Evolutionary conservation across 1,140 invertebrate species (phyloP), one percentile per base, ranked within the genome.

Genomic region (Brachionus sp.): DNA sequence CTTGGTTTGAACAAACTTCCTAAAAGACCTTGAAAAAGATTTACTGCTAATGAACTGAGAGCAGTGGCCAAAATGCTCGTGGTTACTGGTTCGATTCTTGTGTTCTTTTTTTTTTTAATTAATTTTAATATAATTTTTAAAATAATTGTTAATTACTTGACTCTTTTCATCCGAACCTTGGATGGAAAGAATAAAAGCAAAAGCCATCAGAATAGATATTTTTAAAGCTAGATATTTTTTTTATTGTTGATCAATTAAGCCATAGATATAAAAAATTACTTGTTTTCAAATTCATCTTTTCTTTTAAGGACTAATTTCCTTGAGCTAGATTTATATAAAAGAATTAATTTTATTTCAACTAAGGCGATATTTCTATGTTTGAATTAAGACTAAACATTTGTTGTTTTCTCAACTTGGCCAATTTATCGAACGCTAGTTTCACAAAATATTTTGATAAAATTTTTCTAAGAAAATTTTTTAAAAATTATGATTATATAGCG

Each of bases 1-100:
- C 3, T 13, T 80, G 77, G 77, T 33, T 80, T 80, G 77, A 80
- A 80, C 19, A 80, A 62, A 12, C 57, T 50, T n/a, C 77, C 37
- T 3, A 66, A 16, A 19, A 80, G 16, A 29, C 77, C 62, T 80
- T 80, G 77, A 19, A 80, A 66, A 35, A 80, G 16, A 66, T 44
- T 66, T 12, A 80, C 77, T 10, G 77, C 77, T 12, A 80, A 9
- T 13, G 50, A 62, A n/a, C 46, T 35, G 12, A 80, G 50, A 19
- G 77, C 50, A 39, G 19, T 62, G 23, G 77, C 13, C 16, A 80
- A 39, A 62, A 80, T 9, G 57, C 19, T 44, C 10, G 77, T 80
- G 16, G 77, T 80, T 10, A 80, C 77, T 66, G 77, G 77, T 29
- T 80, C 77, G 10, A 80, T 37, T 80, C 29, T 57, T 9, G 33